Evolutionary conservation across 37 sponge, comb jelly and placozoan species (phyloP).

Genomic region (Ephydatia muelleri): DNA sequence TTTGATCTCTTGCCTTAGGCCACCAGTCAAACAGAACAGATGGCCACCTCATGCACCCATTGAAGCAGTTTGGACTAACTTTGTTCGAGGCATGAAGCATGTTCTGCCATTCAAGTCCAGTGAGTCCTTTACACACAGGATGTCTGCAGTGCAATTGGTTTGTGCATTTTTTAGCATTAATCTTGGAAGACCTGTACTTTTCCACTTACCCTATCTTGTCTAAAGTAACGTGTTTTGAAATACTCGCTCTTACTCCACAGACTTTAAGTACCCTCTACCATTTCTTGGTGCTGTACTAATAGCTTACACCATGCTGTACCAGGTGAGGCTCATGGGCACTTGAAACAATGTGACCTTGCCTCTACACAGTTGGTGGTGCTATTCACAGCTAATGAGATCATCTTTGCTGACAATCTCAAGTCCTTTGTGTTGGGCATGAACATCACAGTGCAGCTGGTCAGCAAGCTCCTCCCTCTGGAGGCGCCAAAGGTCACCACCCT

Average conservation of each 20-base stretch:
- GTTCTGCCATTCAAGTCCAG: constrained; percentile 20
- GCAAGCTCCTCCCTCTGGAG: constrained; percentile 8
- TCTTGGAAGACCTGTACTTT: neutral
- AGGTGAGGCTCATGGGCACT: constrained; percentile 10
- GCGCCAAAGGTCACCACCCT: constrained; percentile 11
- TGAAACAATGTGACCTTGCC: neutral
- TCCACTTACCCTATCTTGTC: neutral
- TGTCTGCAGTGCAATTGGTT: too few species aligned
- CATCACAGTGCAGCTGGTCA: constrained; percentile 35
- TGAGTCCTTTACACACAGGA: constrained; percentile 7
- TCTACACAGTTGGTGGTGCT: constrained; percentile 7
- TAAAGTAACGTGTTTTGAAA: too few species aligned
- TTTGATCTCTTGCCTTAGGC: neutral
- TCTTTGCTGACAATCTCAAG: constrained; percentile 1
- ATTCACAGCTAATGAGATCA: constrained; percentile 2
- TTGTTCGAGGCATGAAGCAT: constrained; percentile 29
- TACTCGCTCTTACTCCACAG: too few species aligned
- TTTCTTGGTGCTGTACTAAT: constrained; percentile 36
- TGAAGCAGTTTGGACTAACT: constrained; percentile 6
- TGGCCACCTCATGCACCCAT: neutral
- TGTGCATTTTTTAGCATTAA: too few species aligned
- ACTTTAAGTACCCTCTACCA: constrained; percentile 31
- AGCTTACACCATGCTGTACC: constrained; percentile 23
- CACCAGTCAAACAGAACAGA: neutral
- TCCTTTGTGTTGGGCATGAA: constrained; percentile 31